Base-by-base conservation (phyloP, 2,797 vertebrate genomes). In the Thunnus albacares region DNA sequence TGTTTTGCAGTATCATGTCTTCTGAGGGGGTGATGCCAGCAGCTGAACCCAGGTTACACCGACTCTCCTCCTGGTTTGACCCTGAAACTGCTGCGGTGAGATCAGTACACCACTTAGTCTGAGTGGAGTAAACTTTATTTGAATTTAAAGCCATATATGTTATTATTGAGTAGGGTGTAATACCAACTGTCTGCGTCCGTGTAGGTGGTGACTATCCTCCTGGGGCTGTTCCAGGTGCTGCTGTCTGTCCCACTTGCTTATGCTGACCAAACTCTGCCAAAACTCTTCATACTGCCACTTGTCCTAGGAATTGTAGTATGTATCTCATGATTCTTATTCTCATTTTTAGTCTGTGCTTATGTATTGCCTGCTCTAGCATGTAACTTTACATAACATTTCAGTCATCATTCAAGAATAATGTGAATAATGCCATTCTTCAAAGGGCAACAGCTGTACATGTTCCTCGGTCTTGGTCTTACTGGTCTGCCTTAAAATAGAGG, bases 191-290 rank as follows among this genome's bases (percentile, higher is more conserved):
- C 5, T 75, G n/a, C 60, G 24, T 86, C 22, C 65, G 47, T 85
- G 17, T 56, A 96, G 95, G 91, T 95, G 80, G 79, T 92, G 73
- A 85, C 90, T 60, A 91, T 96, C 82, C 81, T 95, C 66, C 17
- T 95, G 47, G 95, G 95, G 28, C 49, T 94, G 47, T 87, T 95
- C 79, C 95, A 96, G 79, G 4, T 95, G 35, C 41, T 96, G 35
- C 71, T 96, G 68, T 81, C 91, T 20, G 18, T 90, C 20, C 90
- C 92, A 0, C 61, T 93, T 0, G 87, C 87, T 57, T 84, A 80
- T 33, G 0, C 78, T 12, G 66, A 81, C 8, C 0, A 18, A 3
- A 35, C 14, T 43, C 6, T 90, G 43, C 75, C 85, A 9, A 80
- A 72, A 5, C 49, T 95, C 57, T 93, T 79, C 75, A 2, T 94